A percentile compares a stretch with the other conserved stretches of the same genome.
phyloP scores from a whole-genome alignment of 2,797 vertebrate species.

The Dendrocincla fuliginosa region DNA sequence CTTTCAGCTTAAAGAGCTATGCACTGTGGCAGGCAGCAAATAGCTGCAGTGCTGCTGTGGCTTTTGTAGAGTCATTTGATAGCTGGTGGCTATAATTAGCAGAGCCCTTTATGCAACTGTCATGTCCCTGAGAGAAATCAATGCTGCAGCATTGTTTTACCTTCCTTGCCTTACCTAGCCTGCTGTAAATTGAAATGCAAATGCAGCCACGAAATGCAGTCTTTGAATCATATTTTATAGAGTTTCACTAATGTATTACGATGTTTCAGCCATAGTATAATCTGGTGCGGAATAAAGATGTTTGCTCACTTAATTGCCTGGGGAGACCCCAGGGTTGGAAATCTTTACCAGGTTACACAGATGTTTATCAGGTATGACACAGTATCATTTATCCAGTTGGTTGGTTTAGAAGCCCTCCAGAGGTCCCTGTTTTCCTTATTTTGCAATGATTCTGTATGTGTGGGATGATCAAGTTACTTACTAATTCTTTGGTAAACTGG shows the following conservation, averaged over 20 bases:
- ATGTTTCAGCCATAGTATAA: background rate
- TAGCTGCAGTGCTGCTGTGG: background rate
- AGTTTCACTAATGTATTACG: background rate
- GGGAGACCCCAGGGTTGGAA: background rate
- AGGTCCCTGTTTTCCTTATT: background rate
- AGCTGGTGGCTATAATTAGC: constrained; percentile 32
- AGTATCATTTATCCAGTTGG: background rate
- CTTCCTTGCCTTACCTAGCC: background rate
- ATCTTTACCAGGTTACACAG: background rate
- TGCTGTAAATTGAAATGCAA: constrained; percentile 14
- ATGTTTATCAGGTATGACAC: background rate
- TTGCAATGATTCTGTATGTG: background rate
- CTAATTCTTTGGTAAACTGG: background rate
- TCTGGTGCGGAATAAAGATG: background rate
- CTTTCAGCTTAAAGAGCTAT: background rate
- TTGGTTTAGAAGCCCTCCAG: background rate
- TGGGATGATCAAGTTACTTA: background rate
- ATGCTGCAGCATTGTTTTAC: background rate
- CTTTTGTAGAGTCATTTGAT: constrained; percentile 7
- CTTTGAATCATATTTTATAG: background rate
- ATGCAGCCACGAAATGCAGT: rapidly evolving
- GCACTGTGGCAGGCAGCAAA: background rate
- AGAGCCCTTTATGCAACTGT: constrained; percentile 7
- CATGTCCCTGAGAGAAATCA: constrained; percentile 6
- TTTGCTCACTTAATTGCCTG: background rate